Base-by-base conservation (phyloP, 2,888 invertebrate genomes). In the Aquatica leii region DNA sequence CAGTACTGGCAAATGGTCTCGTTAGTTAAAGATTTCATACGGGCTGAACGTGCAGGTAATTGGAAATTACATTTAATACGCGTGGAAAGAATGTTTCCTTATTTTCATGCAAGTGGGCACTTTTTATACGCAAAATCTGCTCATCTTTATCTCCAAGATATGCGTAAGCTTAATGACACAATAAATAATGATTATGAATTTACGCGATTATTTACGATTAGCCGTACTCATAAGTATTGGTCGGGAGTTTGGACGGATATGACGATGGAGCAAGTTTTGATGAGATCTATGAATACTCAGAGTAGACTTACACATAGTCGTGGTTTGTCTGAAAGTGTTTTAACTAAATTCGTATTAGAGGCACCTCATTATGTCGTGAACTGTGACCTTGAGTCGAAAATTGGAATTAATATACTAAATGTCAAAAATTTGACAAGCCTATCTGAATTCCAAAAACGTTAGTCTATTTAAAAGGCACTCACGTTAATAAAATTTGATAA, bases 31-130 rank as follows among this genome's bases (percentile, higher is more conserved):
- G 70, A 73, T 59, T 76, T 72, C 60, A 72, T 74, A 48, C 65
- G 70, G 49, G 76, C 76, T 54, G 75, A 78, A 66, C 62, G 75
- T 37, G 53, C 67, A 20, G 76, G 74, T 53, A 70, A 76, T 70
- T 78, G 74, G 72, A 56, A 75, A 46, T 58, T 70, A 51, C 69
- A 72, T 71, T 60, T 73, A 35, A 58, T 67, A 41, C 64, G 63
- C 35, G 65, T 72, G 4, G 37, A 66, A 64, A 43, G 48, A 57
- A 69, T 72, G 67, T 35, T 73, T 40, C 69, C 69, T 6, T 67
- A 46, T 59, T 68, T 68, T 59, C 58, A 66, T 58, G 65, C 67
- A 34, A 57, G 46, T 37, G 77, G 75, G 1, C 77, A 78, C 63
- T n/a, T n/a, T 66, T 70, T 61, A 18, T 71, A 72, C 57, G 71